A percentile compares a stretch with the other conserved stretches of the same genome.
Conservation (phyloP, 2,797 vertebrate genomes). For the Capromys pilorides region DNA sequence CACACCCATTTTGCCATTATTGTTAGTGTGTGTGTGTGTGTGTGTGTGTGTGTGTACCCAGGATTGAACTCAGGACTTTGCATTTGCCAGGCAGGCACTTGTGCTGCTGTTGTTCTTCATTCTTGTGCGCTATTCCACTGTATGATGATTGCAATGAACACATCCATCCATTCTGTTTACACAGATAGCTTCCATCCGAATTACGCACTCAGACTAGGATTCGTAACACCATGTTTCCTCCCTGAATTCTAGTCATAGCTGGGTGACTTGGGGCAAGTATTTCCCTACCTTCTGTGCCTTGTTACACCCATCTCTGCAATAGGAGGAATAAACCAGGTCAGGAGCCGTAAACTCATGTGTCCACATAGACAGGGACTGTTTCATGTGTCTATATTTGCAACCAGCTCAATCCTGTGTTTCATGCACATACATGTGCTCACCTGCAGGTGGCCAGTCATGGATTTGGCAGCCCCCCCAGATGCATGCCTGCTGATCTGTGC, state of each 20-base stretch:
- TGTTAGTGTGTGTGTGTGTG: no score
- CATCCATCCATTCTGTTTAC: not conserved
- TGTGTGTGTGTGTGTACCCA: no score
- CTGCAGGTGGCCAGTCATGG: slow-evolving; percentile 51
- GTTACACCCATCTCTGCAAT: not conserved
- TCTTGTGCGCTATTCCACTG: not conserved
- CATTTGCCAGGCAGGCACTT: no score
- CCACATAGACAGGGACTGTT: not conserved
- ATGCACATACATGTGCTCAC: slow-evolving; percentile 18
- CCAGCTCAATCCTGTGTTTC: not conserved
- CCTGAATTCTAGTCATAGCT: not conserved
- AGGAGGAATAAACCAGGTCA: not conserved
- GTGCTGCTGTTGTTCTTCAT: not conserved
- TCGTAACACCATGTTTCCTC: not conserved
- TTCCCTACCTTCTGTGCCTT: not conserved
- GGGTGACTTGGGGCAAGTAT: not conserved
- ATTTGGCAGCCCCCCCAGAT: slow-evolving; percentile 62
- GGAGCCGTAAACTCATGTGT: not conserved
- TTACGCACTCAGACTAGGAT: not conserved
- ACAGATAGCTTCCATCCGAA: not conserved
- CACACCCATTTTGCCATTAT: no score
- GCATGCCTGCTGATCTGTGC: slow-evolving; percentile 39
- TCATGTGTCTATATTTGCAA: not conserved
- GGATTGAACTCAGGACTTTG: no score
- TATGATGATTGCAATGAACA: not conserved